Conservation (phyloP, 2,888 invertebrate species). For the Zygothrica quintamaculata region DNA sequence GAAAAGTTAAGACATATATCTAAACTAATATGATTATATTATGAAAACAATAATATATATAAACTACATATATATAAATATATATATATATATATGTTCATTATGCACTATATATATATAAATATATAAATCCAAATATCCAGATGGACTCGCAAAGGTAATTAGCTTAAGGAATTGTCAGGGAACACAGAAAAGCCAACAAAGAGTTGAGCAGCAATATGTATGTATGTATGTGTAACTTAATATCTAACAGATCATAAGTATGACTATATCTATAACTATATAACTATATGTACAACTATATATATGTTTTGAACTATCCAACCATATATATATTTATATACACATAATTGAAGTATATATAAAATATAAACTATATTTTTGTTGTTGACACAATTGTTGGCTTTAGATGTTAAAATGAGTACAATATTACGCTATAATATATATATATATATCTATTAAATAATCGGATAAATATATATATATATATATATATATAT, state of each 20-base stretch:
- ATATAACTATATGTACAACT: constrained; percentile 25
- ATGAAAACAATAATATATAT: constrained; percentile 9
- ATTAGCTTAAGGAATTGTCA: constrained; percentile 71
- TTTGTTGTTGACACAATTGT: constrained; percentile 54
- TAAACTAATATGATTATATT: constrained; percentile 18
- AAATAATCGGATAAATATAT: constrained; percentile 24
- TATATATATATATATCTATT: constrained; percentile 26
- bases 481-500: constrained; percentile 34
- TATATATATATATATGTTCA: constrained; percentile 16
- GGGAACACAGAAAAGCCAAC: constrained; percentile 54
- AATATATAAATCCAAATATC: too few species aligned
- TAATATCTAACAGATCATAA: constrained; percentile 14
- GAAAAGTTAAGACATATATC: constrained; percentile 5
- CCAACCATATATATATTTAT: constrained; percentile 22
- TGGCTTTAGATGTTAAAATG: constrained; percentile 65
- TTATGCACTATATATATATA: constrained; percentile 11
- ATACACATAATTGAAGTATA: constrained; percentile 22
- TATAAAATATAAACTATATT: constrained; percentile 22
- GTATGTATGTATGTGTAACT: constrained; percentile 26
- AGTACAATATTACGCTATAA: constrained; percentile 45
- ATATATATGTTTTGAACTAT: constrained; percentile 17
- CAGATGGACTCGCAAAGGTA: constrained; percentile 14
- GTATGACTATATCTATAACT: constrained; percentile 13
- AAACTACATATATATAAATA: constrained; percentile 4
- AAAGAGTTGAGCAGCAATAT: constrained; percentile 51